These are phyloP conservation scores for Toxostoma redivivum DNA, from an alignment of 2,113 vertebrate species.

Conservation along the genomic window DNA sequence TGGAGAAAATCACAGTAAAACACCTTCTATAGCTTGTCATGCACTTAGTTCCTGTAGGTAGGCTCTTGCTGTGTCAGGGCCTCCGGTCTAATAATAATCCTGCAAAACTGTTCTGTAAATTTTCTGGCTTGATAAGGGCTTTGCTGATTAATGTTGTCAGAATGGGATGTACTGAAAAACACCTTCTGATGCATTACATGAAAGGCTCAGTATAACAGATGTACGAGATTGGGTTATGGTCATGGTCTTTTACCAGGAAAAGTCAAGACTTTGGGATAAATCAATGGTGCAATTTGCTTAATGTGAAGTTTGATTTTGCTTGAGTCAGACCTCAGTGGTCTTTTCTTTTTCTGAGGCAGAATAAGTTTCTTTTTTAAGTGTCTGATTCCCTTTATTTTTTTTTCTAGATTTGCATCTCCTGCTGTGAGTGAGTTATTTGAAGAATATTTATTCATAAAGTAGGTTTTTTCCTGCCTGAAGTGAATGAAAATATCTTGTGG, in stretches of 20 bases:
- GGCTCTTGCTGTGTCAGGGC: background rate
- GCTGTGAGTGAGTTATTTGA: slow-evolving; percentile 7
- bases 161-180: slow-evolving; percentile 37
- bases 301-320: slow-evolving; percentile 27
- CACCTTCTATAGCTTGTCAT: background rate
- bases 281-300: slow-evolving; percentile 38
- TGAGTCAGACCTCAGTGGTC: background rate
- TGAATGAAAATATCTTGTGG: background rate
- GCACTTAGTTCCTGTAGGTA: background rate
- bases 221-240: background rate
- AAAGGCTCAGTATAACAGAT: slow-evolving; percentile 10
- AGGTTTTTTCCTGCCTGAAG: background rate
- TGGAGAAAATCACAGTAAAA: background rate
- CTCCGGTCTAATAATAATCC: slow-evolving; percentile 8
- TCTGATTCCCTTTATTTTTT: background rate
- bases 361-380: slow-evolving; percentile 9
- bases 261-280: slow-evolving; percentile 8
- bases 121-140: background rate
- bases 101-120: background rate
- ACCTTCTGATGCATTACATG: slow-evolving; percentile 38
- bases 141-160: slow-evolving; percentile 35
- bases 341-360: background rate
- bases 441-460: slow-evolving; percentile 41
- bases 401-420: background rate
- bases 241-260: slow-evolving; percentile 9